phyloP scores from a whole-genome alignment of 2,113 vertebrate genomes.

The Lucifuga dentata region DNA sequence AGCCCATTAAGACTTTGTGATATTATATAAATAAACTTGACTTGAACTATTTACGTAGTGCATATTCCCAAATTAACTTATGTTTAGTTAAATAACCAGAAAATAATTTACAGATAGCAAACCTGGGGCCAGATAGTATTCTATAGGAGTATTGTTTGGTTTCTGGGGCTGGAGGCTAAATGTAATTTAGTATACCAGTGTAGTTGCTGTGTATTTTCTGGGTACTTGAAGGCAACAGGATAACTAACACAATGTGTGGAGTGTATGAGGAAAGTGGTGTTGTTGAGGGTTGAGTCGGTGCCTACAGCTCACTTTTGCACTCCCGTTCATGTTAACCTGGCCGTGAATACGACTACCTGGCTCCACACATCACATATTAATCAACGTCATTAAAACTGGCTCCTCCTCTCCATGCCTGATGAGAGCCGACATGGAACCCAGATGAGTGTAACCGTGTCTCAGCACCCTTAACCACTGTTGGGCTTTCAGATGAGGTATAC shows the following conservation, averaged over 20 bases:
- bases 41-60: background rate
- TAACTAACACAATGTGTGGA: too few species aligned
- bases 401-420: conserved; percentile 7
- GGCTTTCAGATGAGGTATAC: conserved; percentile 22
- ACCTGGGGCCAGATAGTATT: conserved; percentile 26
- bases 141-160: conserved; percentile 8
- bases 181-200: conserved; percentile 18
- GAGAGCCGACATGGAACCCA: conserved; percentile 9
- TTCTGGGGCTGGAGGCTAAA: conserved; percentile 17
- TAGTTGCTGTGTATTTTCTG: background rate
- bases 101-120: conserved; percentile 22
- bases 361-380: conserved; percentile 33
- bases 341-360: conserved; percentile 8
- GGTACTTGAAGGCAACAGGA: conserved; percentile 1
- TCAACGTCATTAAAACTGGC: conserved; percentile 28
- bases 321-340: conserved; percentile 14
- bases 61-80: conserved; percentile 14
- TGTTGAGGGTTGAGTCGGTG: background rate
- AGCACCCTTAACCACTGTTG: conserved; percentile 5
- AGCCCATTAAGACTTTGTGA: too few species aligned
- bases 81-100: conserved; percentile 46
- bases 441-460: conserved; percentile 8
- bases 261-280: too few species aligned
- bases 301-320: background rate
- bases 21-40: too few species aligned